phyloP scores from a whole-genome alignment of 1,140 invertebrate genomes.

The Rhynchophorus ferrugineus region DNA sequence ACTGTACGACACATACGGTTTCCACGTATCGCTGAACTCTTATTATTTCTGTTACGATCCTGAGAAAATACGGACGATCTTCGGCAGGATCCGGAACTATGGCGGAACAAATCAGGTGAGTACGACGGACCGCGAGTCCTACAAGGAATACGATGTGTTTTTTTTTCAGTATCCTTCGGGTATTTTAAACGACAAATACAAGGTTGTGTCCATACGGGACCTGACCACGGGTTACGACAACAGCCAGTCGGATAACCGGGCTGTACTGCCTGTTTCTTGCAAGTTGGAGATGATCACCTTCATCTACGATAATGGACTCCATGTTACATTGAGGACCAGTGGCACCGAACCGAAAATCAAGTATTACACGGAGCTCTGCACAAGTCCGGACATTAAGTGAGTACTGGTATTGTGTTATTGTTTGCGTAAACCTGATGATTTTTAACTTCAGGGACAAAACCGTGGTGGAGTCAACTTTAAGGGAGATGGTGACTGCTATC shows the following conservation, averaged over 20 bases:
- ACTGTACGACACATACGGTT: slow-evolving; percentile 80
- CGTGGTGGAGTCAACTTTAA: slow-evolving; percentile 53
- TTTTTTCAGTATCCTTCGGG: slow-evolving; percentile 62
- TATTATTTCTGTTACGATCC: slow-evolving; percentile 84
- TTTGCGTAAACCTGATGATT: neutral
- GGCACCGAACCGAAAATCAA: slow-evolving; percentile 99
- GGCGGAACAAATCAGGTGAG: slow-evolving; percentile 57
- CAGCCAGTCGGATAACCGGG: slow-evolving; percentile 59
- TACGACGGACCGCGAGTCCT: neutral
- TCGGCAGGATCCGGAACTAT: slow-evolving; percentile 74
- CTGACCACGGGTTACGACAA: slow-evolving; percentile 85
- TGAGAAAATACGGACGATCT: slow-evolving; percentile 64
- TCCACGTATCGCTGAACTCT: slow-evolving; percentile 77
- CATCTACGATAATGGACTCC: slow-evolving; percentile 78
- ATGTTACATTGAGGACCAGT: slow-evolving; percentile 86
- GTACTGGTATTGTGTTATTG: slow-evolving; percentile 35
- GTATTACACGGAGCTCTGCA: slow-evolving; percentile 90
- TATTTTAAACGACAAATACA: slow-evolving; percentile 63
- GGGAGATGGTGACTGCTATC: slow-evolving; percentile 71
- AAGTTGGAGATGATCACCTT: slow-evolving; percentile 89
- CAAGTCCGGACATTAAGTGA: slow-evolving; percentile 56
- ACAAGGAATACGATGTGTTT: neutral
- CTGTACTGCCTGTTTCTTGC: slow-evolving; percentile 68
- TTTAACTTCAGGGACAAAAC: slow-evolving; percentile 58
- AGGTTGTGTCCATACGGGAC: slow-evolving; percentile 72